Evolutionary conservation across 2,797 vertebrate species (phyloP), one percentile per base, ranked within the genome.

Genomic region (Sebastes itinus): DNA sequence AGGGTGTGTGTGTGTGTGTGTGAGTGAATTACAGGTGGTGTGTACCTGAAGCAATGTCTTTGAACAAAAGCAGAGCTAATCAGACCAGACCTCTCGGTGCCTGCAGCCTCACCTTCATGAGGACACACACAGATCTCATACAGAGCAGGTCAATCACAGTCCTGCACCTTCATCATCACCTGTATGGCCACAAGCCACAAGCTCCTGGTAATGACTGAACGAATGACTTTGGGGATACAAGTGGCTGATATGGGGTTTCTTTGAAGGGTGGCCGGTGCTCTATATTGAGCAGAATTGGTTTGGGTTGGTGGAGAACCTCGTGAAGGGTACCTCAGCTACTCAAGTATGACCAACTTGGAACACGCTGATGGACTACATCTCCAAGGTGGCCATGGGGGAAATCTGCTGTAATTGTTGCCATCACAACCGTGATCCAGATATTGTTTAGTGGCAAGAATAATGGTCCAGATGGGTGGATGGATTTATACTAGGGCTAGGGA

Each of bases 1-100:
- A 60, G 25, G 13, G 58, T 46, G 71, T 16, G 54, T 58, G 63
- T 14, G 60, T n/a, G 54, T 54, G 28, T 56, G 80, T 74, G 72
- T 81, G n/a, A 65, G 79, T 71, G 74, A 84, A 83, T 85, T 75
- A 82, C 74, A 84, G 80, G 80, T 77, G 68, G 42, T 75, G 58
- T 35, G 63, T 66, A 87, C 79, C 77, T 77, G 73, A 69, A 86
- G 87, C 83, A 30, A 11, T 80, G 60, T 78, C 66, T 80, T 56
- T 67, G 72, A 84, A 82, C 66, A 73, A 82, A 70, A 72, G 80
- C 87, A 49, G 42, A 67, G 70, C 77, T 86, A 88, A 89, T 92
- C 83, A 87, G 81, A 81, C 52, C 59, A 67, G 74, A 87, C 81
- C 62, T 77, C 30, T 71, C 23, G 22, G 28, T 65, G 78, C 91